Evolutionary conservation across 2,113 vertebrate species (phyloP), one percentile per base, ranked within the genome.

Genomic region (Carollia perspicillata): DNA sequence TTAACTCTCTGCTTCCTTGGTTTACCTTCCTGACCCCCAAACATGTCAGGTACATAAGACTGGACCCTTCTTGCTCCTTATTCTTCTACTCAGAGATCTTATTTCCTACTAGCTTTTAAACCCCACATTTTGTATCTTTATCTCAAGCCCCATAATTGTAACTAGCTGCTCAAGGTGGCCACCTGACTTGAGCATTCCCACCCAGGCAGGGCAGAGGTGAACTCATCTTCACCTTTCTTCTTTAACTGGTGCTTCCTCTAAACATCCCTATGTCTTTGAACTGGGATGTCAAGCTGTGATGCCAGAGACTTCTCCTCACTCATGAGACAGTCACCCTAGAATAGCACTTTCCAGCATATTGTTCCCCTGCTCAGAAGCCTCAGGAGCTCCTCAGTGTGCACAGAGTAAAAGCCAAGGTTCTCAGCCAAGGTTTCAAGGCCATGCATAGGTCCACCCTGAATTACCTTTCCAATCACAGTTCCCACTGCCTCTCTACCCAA

Each of bases 81-180:
- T 55, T 78, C 49, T 75, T n/a, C 26, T 84, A 58, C 30, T 75
- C 55, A 77, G 65, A 94, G 30, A 68, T 63, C 28, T 81, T 65
- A 78, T 89, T 95, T 74, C 47, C 35, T 55, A 79, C 28, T 33
- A 94, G 11, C 13, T 47, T 89, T 8, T 75, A 90, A 95, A 92
- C 35, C 30, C 35, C 17, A 55, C 7, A 69, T 63, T 81, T 2
- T 17, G 40, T 58, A 30, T 44, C 8, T 65, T 83, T 30, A 68
- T 65, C 81, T 89, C 84, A 8, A 68, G 22, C 7, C 13, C 35
- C 30, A 47, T 4, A 23, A 22, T 17, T 89, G 26, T 40, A 79
- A 35, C 20, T 40, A 5, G 23, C 63, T 89, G 23, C 23, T 66
- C 20, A 16, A 81, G 42, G 49, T 37, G 23, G 12, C 22, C 47